Conservation (phyloP, 1,140 invertebrate genomes). For the Drosophila pruinosa region DNA sequence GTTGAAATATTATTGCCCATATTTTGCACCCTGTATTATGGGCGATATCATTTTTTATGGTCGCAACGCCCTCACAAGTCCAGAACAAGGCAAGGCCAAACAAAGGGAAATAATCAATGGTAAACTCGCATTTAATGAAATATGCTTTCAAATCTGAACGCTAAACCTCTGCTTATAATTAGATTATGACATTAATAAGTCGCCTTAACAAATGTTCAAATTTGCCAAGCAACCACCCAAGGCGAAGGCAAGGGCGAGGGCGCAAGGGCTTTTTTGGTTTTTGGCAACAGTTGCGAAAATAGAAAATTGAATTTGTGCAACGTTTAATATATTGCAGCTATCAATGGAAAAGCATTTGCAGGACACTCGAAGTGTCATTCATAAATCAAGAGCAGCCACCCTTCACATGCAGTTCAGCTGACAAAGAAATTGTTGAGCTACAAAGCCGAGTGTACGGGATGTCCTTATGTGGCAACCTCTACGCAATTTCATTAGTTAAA, state of each 20-base stretch:
- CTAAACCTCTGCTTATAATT: conserved; percentile 65
- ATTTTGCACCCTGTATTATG: conserved; percentile 42
- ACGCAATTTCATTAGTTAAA: conserved; percentile 67
- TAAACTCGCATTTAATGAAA: conserved; percentile 46
- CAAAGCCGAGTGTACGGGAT: too few relatives aligned
- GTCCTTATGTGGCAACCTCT: conserved; percentile 32
- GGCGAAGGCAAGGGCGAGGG: background rate
- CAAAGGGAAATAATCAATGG: conserved; percentile 45
- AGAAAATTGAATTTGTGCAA: conserved; percentile 67
- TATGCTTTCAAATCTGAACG: conserved; percentile 48
- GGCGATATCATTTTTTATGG: conserved; percentile 51
- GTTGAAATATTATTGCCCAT: conserved; percentile 36
- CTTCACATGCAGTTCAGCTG: background rate
- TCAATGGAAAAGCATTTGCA: conserved; percentile 70
- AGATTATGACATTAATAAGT: conserved; percentile 80
- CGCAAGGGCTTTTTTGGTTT: conserved; percentile 23
- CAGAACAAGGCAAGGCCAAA: background rate
- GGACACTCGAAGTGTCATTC: conserved; percentile 46
- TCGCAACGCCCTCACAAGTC: conserved; percentile 27
- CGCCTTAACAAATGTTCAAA: conserved; percentile 77
- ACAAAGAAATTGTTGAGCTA: too few relatives aligned
- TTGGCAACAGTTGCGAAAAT: conserved; percentile 77
- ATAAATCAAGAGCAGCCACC: conserved; percentile 72
- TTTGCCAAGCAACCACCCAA: conserved; percentile 27
- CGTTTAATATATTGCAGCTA: conserved; percentile 60